Percentiles rank a stretch among this genome's conserved stretches.
These are phyloP conservation scores for Anguilla japonica DNA, from an alignment of 2,113 vertebrate genomes.

Conservation along the genomic window DNA sequence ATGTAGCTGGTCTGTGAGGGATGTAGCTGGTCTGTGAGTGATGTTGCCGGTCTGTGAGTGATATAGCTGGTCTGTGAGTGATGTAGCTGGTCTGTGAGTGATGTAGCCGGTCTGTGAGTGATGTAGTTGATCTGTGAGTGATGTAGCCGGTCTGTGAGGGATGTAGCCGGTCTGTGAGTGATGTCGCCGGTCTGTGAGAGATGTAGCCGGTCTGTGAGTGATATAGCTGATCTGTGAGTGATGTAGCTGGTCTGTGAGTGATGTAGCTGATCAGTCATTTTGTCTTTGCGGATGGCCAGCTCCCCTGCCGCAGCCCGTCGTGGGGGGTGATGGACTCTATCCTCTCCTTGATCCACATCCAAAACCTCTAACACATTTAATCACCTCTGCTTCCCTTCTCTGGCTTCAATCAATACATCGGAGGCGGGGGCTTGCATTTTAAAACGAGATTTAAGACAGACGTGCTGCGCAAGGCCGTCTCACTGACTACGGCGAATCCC, in stretches of 20 bases:
- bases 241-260: conserved; percentile 2
- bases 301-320: background rate
- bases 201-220: too few relatives aligned
- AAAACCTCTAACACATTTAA: background rate
- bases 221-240: too few relatives aligned
- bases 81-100: too few relatives aligned
- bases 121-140: too few relatives aligned
- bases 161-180: too few relatives aligned
- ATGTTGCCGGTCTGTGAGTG: too few relatives aligned
- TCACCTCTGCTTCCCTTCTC: conserved; percentile 1
- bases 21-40: too few relatives aligned
- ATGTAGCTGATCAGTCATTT: background rate
- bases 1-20: too few relatives aligned
- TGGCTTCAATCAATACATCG: background rate
- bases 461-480: background rate
- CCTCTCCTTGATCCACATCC: background rate
- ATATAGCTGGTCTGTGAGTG: too few relatives aligned
- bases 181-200: too few relatives aligned
- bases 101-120: too few relatives aligned
- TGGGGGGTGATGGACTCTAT: background rate
- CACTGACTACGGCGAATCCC: background rate
- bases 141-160: too few relatives aligned
- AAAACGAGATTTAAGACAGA: background rate
- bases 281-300: background rate
- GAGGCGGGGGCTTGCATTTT: background rate